Percentiles rank a stretch among this genome's conserved stretches.
These are phyloP conservation scores for Antrozous pallidus DNA, from an alignment of 2,797 vertebrate genomes.

Conservation along the genomic window DNA sequence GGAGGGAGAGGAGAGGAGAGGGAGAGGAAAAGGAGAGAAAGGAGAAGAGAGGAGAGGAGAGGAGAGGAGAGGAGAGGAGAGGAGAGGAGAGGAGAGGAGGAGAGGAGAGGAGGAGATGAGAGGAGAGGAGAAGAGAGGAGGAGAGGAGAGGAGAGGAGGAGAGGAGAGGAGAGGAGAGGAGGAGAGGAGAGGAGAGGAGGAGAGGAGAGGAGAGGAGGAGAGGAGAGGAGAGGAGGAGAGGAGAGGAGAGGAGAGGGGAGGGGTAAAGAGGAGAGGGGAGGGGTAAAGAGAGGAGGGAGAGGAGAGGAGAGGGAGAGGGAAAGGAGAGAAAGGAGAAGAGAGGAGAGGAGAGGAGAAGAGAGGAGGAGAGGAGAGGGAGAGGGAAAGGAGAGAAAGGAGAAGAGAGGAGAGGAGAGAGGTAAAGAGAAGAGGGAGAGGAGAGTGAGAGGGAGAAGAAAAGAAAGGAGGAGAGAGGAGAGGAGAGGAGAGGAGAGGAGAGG, in stretches of 20 bases:
- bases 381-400: not conserved
- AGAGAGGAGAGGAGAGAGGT: not conserved
- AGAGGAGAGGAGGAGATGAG: not conserved
- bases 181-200: not conserved
- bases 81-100: not conserved
- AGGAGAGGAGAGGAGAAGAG: too few relatives aligned
- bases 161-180: not conserved
- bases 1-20: not conserved
- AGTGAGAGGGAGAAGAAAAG: not conserved
- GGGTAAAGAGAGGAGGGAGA: not conserved
- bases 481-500: not conserved
- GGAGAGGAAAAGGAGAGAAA: not conserved
- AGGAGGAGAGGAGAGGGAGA: not conserved
- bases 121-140: not conserved
- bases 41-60: not conserved
- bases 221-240: not conserved
- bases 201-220: not conserved
- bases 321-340: not conserved
- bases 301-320: not conserved
- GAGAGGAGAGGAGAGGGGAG: fast-evolving
- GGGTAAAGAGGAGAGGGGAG: not conserved
- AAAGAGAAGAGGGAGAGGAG: fast-evolving
- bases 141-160: not conserved
- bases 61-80: fast-evolving
- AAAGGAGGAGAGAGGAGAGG: not conserved